These are phyloP conservation scores for Cephonodes hylas DNA, from an alignment of 2,888 invertebrate species.

Conservation along the genomic window DNA sequence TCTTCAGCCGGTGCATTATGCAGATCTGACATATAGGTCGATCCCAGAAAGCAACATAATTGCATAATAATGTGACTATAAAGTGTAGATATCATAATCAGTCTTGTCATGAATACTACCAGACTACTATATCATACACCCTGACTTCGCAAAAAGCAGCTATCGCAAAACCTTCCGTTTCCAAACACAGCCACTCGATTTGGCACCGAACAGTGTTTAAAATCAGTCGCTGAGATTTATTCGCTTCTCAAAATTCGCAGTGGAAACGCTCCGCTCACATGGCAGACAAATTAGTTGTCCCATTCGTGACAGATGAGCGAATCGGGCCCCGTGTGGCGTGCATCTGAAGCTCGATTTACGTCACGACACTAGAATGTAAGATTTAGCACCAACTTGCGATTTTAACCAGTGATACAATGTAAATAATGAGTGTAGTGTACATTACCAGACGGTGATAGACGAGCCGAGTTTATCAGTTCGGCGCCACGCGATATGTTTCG, in stretches of 20 bases:
- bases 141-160: too few relatives aligned
- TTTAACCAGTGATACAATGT: constrained; percentile 34
- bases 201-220: constrained; percentile 29
- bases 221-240: constrained; percentile 43
- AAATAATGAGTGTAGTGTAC: constrained; percentile 21
- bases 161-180: not conserved
- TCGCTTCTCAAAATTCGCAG: constrained; percentile 44
- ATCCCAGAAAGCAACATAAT: too few relatives aligned
- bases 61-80: too few relatives aligned
- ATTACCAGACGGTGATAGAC: constrained; percentile 16
- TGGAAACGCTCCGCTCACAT: constrained; percentile 47
- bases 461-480: not conserved
- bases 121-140: too few relatives aligned
- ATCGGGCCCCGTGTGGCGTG: constrained; percentile 43
- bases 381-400: constrained; percentile 40
- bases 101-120: too few relatives aligned
- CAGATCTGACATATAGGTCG: too few relatives aligned
- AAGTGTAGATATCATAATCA: too few relatives aligned
- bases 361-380: constrained; percentile 36
- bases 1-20: too few relatives aligned
- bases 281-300: constrained; percentile 71
- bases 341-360: constrained; percentile 51
- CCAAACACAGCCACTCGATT: constrained; percentile 24
- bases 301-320: constrained; percentile 57
- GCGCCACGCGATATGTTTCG: not conserved